phyloP scores from a whole-genome alignment of 2,113 vertebrate species.

The Hydrochoerus hydrochaeris region DNA sequence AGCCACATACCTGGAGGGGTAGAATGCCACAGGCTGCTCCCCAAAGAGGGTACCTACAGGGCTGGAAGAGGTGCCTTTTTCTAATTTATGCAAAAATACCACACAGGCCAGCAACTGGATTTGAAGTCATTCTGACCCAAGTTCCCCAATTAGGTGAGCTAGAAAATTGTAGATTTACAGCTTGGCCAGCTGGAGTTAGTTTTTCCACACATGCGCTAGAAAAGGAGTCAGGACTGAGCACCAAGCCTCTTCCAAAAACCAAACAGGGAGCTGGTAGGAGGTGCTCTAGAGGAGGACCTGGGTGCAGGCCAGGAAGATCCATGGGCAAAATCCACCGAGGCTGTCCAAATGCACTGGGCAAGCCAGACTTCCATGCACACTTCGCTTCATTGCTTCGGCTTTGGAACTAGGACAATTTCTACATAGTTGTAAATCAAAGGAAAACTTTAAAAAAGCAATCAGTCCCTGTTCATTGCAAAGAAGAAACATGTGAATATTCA shows the following conservation, averaged over 20 bases:
- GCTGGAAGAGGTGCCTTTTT: neutral
- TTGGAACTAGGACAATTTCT: neutral
- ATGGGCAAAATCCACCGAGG: neutral
- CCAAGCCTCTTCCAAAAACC: constrained; percentile 76
- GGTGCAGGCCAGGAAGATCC: constrained; percentile 46
- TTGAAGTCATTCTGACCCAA: neutral
- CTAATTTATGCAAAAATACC: neutral
- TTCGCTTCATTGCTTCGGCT: neutral
- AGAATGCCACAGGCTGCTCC: neutral
- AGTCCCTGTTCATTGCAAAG: neutral
- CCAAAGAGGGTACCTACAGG: too few relatives aligned
- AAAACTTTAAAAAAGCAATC: neutral
- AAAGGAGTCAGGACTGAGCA: constrained; percentile 62
- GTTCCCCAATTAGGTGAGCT: neutral
- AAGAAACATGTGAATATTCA: neutral
- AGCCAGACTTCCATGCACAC: neutral
- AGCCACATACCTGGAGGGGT: too few relatives aligned
- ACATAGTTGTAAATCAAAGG: neutral
- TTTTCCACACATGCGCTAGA: neutral
- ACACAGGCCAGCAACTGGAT: neutral
- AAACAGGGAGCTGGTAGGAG: constrained; percentile 62
- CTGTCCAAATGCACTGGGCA: neutral
- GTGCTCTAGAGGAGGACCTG: constrained; percentile 49
- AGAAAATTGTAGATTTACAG: too few relatives aligned
- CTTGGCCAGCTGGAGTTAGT: neutral